Base-by-base conservation (phyloP, 2,113 vertebrate species). In the Datnioides undecimradiatus region DNA sequence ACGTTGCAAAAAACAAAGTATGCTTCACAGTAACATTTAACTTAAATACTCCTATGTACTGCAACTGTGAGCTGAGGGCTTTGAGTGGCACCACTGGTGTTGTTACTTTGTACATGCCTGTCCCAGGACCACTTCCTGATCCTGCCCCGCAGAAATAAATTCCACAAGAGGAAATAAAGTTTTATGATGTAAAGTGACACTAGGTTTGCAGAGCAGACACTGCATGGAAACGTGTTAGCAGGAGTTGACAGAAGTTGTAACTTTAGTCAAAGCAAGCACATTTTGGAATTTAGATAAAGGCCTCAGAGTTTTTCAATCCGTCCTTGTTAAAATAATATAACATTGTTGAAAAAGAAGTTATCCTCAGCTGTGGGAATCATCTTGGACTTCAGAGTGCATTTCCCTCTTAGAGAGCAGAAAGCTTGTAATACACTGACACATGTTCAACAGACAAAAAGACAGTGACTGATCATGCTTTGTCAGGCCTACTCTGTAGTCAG, bases 171-270 rank as follows among this genome's bases (percentile, higher is more conserved):
- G 31, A 29, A 45, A 13, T 46, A 3, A 13, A 25, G n/a, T 70
- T 58, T 66, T 29, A 73, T 14, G 27, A 54, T 12, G 69, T 59
- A 73, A 73, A 67, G 52, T 45, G 78, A 66, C 25, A 52, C 55
- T 27, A 11, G 16, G 27, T 60, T 60, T 68, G 46, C 25, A 52
- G 36, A 21, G 33, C 34, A 25, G 21, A 21, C 62, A 6, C 4
- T 7, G 29, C 73, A 36, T 36, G 31, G 19, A 41, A 40, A 38
- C 40, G 48, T 17, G 14, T 34, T 29, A 10, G 45, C 70, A 62
- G 55, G 41, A 48, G n/a, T 55, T 54, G 11, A 60, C 25, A 33
- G 52, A 19, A 8, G 25, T 19, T 52, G 25, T 17, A 48, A n/a
- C 51, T 38, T 14, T 6, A 23, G 46, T 43, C 36, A 29, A 12